Base-by-base conservation (phyloP, 2,888 invertebrate genomes). In the Malacosoma neustria region DNA sequence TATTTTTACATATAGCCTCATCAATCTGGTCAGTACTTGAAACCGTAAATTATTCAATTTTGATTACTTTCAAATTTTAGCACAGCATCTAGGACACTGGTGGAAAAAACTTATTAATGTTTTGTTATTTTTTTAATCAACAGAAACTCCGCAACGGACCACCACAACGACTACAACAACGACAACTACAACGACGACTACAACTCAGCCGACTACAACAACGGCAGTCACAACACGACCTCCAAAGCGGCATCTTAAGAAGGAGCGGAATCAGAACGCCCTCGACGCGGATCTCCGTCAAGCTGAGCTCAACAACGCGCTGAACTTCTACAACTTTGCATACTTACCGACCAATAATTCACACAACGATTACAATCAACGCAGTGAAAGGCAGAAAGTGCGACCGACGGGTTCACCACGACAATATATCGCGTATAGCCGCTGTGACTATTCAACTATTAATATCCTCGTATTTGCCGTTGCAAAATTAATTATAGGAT, bases 121-220 rank as follows among this genome's bases (percentile, higher is more conserved):
- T 22, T 22, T 22, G 22, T 22, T 22, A 2, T 9, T 22, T 22
- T 9, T 9, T 9, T 7, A 22, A 22, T 77, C 79, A 72, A 59
- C 84, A 85, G 85, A 84, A 49, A 77, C 81, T 14, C 82, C 84
- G 37, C 74, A 72, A 45, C 67, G 72, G 47, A 74, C 74, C 3
- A 74, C 74, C 3, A 77, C 75, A n/a, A 82, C 82, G 1, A 82
- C 82, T 1, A 84, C 84, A 2, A 77, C 77, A 0, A 66, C 75
- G 0, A 79, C 79, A 0, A 74, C 80, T 0, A 82, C 84, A 0
- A 80, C 85, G 1, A 81, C 84, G 1, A 80, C 81, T 1, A 76
- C 80, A 2, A 66, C 76, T 5, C 70, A 71, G 4, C 67, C 70
- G 7, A 65, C 79, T 15, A 71, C 76, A 2, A 67, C 75, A 1